These are phyloP conservation scores for Diadumene lineata DNA, from an alignment of 92 coral and sea anemone genomes.

Conservation along the genomic window DNA sequence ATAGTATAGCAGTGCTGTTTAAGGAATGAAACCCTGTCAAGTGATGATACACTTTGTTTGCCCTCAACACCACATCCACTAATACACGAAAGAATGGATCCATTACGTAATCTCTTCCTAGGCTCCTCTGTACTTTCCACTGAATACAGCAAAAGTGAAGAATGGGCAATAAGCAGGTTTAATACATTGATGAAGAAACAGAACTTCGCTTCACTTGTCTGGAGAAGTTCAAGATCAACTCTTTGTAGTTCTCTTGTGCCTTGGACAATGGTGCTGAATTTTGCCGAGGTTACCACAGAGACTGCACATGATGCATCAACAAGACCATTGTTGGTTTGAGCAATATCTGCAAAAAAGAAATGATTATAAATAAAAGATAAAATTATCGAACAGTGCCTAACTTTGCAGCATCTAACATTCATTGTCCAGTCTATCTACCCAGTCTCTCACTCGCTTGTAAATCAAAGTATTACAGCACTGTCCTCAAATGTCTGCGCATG, in stretches of 20 bases:
- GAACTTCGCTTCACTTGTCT: slow-evolving; percentile 65
- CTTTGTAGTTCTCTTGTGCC: slow-evolving; percentile 71
- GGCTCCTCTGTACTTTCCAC: slow-evolving; percentile 30
- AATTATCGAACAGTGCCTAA: not conserved
- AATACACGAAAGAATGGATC: slow-evolving; percentile 30
- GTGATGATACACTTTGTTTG: slow-evolving; percentile 50
- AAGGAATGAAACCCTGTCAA: slow-evolving; percentile 75
- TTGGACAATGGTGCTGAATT: slow-evolving; percentile 64
- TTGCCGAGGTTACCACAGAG: slow-evolving; percentile 54
- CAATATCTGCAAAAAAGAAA: slow-evolving; percentile 53
- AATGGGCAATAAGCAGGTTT: slow-evolving; percentile 84
- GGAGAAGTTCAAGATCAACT: slow-evolving; percentile 74
- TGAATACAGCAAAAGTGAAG: slow-evolving; percentile 72
- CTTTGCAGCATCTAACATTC: too few species aligned
- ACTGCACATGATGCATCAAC: slow-evolving; percentile 68
- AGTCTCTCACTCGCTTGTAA: too few species aligned
- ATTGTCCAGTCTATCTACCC: too few species aligned
- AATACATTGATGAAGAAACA: slow-evolving; percentile 87
- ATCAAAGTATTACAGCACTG: too few species aligned
- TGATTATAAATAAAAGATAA: not conserved
- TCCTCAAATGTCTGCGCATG: too few species aligned
- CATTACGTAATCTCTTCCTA: slow-evolving; percentile 32
- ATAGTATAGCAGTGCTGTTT: slow-evolving; percentile 83
- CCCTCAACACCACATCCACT: slow-evolving; percentile 33
- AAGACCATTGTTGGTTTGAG: slow-evolving; percentile 60